Percentiles rank a stretch among this genome's conserved stretches.
Conservation (phyloP, 1,140 invertebrate genomes). For the Eriosoma lanigerum region DNA sequence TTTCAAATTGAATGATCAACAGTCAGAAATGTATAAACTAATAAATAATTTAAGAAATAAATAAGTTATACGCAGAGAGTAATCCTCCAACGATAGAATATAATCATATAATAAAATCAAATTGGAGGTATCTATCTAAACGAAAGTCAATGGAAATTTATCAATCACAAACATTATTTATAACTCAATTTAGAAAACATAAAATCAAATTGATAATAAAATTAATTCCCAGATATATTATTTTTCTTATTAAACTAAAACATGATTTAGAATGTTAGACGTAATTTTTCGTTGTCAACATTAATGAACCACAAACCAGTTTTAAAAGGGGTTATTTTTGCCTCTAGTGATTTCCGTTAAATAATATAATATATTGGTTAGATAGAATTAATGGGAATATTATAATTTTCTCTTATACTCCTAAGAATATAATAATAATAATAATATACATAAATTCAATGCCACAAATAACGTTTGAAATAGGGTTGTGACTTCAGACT, state of each 20-base stretch:
- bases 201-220: not conserved
- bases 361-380: slow-evolving; percentile 7
- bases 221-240: not conserved
- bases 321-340: slow-evolving; percentile 18
- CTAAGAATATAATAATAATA: not conserved
- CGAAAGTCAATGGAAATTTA: too few species aligned
- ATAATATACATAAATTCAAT: slow-evolving; percentile 12
- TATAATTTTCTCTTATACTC: not conserved
- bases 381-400: slow-evolving; percentile 9
- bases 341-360: not conserved
- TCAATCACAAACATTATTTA: too few species aligned
- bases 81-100: too few species aligned
- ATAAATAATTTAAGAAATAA: too few species aligned
- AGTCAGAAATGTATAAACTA: too few species aligned
- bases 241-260: not conserved
- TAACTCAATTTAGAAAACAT: not conserved
- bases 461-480: not conserved
- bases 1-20: too few species aligned
- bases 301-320: not conserved
- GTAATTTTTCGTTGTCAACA: slow-evolving; percentile 30
- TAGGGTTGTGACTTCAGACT: slow-evolving; percentile 11
- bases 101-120: too few species aligned
- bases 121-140: too few species aligned
- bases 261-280: not conserved
- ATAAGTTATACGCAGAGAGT: too few species aligned